Conservation (phyloP, 23 tunicate genomes). For the Diplosoma virens region DNA sequence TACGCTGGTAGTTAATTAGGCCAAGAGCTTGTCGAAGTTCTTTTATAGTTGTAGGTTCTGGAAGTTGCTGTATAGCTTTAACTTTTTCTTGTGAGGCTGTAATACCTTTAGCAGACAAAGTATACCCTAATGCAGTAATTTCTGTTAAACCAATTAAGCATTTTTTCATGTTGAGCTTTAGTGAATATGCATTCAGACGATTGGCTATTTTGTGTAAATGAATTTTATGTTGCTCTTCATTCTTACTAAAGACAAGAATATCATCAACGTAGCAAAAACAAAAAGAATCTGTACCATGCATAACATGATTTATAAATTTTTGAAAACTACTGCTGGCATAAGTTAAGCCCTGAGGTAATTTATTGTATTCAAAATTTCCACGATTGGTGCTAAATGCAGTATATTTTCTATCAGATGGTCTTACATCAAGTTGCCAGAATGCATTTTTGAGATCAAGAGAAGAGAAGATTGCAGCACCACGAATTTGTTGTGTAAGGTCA, state of each 20-base stretch:
- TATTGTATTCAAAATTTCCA: constrained; percentile 23
- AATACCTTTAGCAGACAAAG: constrained; percentile 8
- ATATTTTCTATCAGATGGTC: not conserved
- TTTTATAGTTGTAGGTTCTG: constrained; percentile 23
- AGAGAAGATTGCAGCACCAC: constrained; percentile 13
- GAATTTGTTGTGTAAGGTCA: constrained; percentile 5
- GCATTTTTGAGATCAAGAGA: constrained; percentile 13
- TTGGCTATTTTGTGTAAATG: constrained; percentile 4
- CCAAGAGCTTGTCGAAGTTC: constrained; percentile 11
- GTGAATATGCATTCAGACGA: not conserved
- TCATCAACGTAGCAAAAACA: constrained; percentile 27
- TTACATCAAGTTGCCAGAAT: constrained; percentile 1
- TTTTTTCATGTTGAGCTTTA: constrained; percentile 19
- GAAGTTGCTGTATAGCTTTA: constrained; percentile 22
- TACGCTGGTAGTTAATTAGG: constrained; percentile 9
- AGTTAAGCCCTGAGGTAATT: constrained; percentile 17
- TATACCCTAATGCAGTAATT: constrained; percentile 14
- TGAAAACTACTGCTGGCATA: constrained; percentile 11
- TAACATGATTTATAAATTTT: constrained; percentile 2
- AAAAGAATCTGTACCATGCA: constrained; percentile 15
- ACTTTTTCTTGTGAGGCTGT: constrained; percentile 15
- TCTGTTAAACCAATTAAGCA: constrained; percentile 14
- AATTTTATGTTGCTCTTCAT: not conserved
- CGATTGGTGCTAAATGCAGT: constrained; percentile 13
- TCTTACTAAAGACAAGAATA: not conserved